Evolutionary conservation across 2,888 invertebrate genomes (phyloP).

Genomic region (Congeria kusceri): DNA sequence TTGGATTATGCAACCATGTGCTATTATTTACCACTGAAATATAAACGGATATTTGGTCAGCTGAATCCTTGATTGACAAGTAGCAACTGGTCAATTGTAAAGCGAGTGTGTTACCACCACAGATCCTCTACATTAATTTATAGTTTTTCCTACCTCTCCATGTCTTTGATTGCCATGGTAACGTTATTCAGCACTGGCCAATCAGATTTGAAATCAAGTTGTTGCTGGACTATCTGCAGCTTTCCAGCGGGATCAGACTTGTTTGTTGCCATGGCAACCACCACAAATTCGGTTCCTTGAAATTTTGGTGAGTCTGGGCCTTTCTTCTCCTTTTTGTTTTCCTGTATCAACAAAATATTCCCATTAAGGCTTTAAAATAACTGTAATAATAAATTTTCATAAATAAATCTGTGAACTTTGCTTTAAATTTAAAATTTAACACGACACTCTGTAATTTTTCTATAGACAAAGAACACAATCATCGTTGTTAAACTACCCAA

Average conservation of each 20-base stretch:
- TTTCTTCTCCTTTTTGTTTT: conserved; percentile 5
- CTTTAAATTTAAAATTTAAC: no score
- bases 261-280: conserved; percentile 68
- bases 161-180: conserved; percentile 46
- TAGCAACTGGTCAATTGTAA: no score
- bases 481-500: no score
- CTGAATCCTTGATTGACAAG: no score
- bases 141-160: conserved; percentile 63
- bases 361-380: no score
- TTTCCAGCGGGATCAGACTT: conserved; percentile 65
- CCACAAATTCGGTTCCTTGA: conserved; percentile 70
- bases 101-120: not conserved
- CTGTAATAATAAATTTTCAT: no score
- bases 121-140: not conserved
- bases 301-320: conserved; percentile 18
- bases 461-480: no score
- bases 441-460: not conserved
- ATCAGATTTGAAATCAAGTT: conserved; percentile 49
- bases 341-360: not conserved
- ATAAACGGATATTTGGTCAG: no score
- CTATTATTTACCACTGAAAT: no score
- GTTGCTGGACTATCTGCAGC: conserved; percentile 62
- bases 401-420: no score
- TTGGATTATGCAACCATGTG: no score
- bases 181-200: conserved; percentile 46